Conservation (phyloP, 2,113 vertebrate species). For the Scomber colias region DNA sequence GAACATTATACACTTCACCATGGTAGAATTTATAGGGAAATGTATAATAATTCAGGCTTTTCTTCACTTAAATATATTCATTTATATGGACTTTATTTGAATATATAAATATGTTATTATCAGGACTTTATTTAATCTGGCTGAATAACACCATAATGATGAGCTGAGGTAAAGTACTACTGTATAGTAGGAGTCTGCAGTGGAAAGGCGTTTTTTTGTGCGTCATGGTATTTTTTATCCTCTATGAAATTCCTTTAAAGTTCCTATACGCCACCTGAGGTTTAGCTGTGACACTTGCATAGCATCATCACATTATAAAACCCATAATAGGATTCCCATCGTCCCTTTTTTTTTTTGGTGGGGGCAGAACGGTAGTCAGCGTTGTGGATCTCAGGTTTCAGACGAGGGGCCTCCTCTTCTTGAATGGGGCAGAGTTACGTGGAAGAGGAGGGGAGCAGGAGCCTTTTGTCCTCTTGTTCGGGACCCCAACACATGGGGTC, state of each 20-base stretch:
- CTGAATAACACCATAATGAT: not conserved
- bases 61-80: too few relatives aligned
- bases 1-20: too few relatives aligned
- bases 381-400: slow-evolving; percentile 76
- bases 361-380: slow-evolving; percentile 61
- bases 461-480: slow-evolving; percentile 61
- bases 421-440: slow-evolving; percentile 67
- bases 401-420: slow-evolving; percentile 68
- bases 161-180: not conserved
- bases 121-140: not conserved
- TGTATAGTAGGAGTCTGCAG: not conserved
- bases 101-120: too few relatives aligned
- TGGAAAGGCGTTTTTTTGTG: not conserved
- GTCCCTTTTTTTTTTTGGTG: slow-evolving; percentile 13
- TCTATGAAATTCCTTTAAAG: not conserved
- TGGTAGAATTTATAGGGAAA: too few relatives aligned
- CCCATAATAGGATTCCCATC: slow-evolving; percentile 8
- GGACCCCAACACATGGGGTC: slow-evolving; percentile 76
- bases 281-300: not conserved
- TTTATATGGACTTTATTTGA: not conserved
- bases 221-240: slow-evolving; percentile 10
- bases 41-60: too few relatives aligned
- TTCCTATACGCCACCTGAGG: not conserved
- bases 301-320: slow-evolving; percentile 16
- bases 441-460: slow-evolving; percentile 61